phyloP scores from a whole-genome alignment of 2,113 vertebrate species.

The Esox niger region DNA sequence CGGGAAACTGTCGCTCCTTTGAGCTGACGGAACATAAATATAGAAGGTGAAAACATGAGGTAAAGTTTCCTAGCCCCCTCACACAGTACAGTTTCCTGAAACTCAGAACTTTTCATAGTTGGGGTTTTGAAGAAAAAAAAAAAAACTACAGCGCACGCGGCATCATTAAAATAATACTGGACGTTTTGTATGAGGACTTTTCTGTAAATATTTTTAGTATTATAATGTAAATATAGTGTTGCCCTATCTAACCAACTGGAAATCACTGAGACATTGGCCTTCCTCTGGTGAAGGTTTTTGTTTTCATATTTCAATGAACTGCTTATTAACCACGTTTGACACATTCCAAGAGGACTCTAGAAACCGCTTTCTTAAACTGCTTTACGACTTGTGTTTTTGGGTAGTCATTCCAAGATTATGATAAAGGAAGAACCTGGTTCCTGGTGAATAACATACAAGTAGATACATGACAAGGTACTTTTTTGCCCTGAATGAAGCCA shows the following conservation, averaged over 20 bases:
- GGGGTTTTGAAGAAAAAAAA: neutral
- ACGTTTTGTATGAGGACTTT: neutral
- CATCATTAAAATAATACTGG: slow-evolving; percentile 14
- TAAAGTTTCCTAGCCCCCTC: slow-evolving; percentile 25
- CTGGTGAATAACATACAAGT: too few relatives aligned
- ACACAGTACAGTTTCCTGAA: slow-evolving; percentile 10
- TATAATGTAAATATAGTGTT: too few relatives aligned
- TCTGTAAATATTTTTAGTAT: slow-evolving; percentile 2
- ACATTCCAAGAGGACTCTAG: neutral
- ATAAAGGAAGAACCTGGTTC: too few relatives aligned
- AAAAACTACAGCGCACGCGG: neutral
- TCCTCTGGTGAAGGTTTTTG: too few relatives aligned
- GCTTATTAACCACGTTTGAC: neutral
- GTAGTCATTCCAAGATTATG: too few relatives aligned
- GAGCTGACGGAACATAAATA: slow-evolving; percentile 42
- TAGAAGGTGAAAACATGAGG: slow-evolving; percentile 19
- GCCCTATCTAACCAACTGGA: too few relatives aligned
- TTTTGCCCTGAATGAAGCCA: too few relatives aligned
- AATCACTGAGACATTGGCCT: too few relatives aligned
- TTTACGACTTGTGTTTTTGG: neutral
- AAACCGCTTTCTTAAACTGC: neutral
- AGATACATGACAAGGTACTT: too few relatives aligned
- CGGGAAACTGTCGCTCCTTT: slow-evolving; percentile 21
- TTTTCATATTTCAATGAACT: too few relatives aligned
- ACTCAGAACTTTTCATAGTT: slow-evolving; percentile 6